Evolutionary conservation across 1,140 invertebrate genomes (phyloP).

Genomic region (Drosophila asahinai): DNA sequence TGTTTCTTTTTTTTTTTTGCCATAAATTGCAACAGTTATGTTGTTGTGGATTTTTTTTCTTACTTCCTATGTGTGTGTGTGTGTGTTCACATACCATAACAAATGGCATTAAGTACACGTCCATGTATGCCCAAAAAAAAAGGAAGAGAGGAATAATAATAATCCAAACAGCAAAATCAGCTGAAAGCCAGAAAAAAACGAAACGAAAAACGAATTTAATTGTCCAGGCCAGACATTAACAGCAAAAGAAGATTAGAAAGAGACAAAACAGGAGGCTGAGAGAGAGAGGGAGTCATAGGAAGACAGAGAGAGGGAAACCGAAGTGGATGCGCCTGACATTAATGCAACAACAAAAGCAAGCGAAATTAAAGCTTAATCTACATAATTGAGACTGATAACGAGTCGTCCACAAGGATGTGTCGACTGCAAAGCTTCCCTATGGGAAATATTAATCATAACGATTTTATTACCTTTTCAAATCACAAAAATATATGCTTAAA

Average conservation of each 20-base stretch:
- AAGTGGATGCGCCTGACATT: constrained; percentile 18
- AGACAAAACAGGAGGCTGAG: background rate
- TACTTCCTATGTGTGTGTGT: constrained; percentile 1
- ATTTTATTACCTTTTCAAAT: too few relatives aligned
- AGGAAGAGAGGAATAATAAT: background rate
- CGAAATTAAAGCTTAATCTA: constrained; percentile 43
- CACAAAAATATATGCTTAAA: background rate
- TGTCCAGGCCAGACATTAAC: constrained; percentile 39
- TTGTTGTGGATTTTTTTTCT: constrained; percentile 1
- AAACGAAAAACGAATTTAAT: constrained; percentile 31
- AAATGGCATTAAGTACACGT: constrained; percentile 41
- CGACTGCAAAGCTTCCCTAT: background rate
- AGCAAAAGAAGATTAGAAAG: constrained; percentile 22
- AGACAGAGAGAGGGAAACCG: background rate
- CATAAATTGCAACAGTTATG: constrained; percentile 69
- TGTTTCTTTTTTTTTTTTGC: constrained; percentile 24
- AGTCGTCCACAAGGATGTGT: background rate
- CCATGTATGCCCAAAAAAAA: constrained; percentile 13
- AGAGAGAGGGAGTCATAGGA: background rate
- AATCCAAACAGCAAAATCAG: constrained; percentile 27
- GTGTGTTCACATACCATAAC: constrained; percentile 27
- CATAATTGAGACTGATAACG: constrained; percentile 45
- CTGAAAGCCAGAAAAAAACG: constrained; percentile 9
- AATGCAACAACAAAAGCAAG: constrained; percentile 39
- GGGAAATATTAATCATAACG: background rate